Evolutionary conservation across 2,888 invertebrate genomes (phyloP).

Genomic region (Dusona sp.): DNA sequence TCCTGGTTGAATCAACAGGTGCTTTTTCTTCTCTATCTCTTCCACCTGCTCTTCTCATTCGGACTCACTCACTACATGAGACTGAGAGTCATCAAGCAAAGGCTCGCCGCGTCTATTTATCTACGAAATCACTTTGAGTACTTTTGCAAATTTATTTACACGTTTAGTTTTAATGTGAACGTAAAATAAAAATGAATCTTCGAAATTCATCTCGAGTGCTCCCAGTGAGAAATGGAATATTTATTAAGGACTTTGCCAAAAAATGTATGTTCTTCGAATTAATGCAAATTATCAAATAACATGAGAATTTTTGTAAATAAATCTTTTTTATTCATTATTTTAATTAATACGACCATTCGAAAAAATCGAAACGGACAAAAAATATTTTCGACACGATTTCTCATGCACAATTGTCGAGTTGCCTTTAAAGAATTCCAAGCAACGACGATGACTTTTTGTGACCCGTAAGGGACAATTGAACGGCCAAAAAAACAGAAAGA

Average conservation of each 20-base stretch:
- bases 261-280: neutral
- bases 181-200: neutral
- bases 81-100: neutral
- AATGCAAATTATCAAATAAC: neutral
- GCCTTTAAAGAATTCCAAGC: neutral
- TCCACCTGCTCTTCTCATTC: neutral
- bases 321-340: no score
- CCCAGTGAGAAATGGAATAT: neutral
- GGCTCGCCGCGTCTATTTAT: neutral
- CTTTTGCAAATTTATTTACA: neutral
- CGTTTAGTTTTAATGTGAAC: neutral
- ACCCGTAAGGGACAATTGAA: neutral
- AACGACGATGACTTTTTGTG: neutral
- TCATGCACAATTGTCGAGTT: neutral
- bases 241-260: neutral
- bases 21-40: constrained; percentile 5
- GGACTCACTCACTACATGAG: neutral
- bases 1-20: constrained; percentile 56
- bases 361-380: no score
- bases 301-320: neutral
- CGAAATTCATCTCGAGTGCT: neutral
- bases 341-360: no score
- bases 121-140: neutral
- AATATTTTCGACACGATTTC: neutral
- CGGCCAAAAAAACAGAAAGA: neutral